A percentile compares a stretch with the other conserved stretches of the same genome.
Conservation (phyloP, 2,113 vertebrate species). For the Aleadryas rufinucha region DNA sequence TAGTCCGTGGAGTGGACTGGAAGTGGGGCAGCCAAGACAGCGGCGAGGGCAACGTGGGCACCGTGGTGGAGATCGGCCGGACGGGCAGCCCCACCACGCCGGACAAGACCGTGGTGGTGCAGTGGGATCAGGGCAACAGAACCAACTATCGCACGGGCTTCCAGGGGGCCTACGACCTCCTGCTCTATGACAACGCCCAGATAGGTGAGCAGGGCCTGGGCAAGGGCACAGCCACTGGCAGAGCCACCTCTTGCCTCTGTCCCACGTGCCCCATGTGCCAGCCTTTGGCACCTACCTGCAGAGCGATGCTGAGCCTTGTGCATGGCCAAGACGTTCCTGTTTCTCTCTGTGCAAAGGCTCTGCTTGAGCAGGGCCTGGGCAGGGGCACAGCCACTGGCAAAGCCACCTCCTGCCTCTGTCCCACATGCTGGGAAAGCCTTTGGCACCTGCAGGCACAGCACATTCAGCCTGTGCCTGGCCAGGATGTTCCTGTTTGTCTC, state of each 20-base stretch:
- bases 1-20: conserved; percentile 95
- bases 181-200: conserved; percentile 96
- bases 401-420: background rate
- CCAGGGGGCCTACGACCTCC: conserved; percentile 92
- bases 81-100: conserved; percentile 95
- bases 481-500: background rate
- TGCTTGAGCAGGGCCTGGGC: background rate
- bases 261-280: fast-evolving
- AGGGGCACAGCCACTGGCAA: too few species aligned
- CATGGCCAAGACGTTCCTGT: fast-evolving
- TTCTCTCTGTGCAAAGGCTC: too few species aligned
- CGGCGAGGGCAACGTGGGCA: conserved; percentile 93
- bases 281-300: too few species aligned
- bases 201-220: conserved; percentile 29
- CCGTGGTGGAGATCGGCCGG: conserved; percentile 94
- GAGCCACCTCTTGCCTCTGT: too few species aligned
- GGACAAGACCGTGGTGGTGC: conserved; percentile 95
- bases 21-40: conserved; percentile 96
- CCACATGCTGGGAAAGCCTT: background rate
- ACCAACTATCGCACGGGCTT: conserved; percentile 97
- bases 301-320: background rate
- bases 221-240: background rate
- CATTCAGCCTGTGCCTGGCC: too few species aligned
- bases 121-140: conserved; percentile 96
- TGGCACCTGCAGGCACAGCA: background rate